These are phyloP conservation scores for Herminia tarsipennalis DNA, from an alignment of 2,888 invertebrate species.

Conservation along the genomic window DNA sequence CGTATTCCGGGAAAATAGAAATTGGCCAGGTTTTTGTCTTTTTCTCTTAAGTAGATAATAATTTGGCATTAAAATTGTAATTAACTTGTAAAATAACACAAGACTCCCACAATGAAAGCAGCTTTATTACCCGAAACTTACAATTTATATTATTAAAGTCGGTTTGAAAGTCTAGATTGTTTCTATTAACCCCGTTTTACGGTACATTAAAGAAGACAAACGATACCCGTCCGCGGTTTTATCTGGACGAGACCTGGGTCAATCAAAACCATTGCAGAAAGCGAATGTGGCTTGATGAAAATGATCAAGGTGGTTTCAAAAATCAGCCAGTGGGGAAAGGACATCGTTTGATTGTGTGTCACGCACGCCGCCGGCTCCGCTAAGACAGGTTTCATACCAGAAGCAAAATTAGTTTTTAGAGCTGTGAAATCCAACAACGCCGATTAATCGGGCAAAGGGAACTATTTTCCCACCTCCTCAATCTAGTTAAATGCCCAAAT, in stretches of 20 bases:
- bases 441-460: not conserved
- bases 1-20: slow-evolving; percentile 14
- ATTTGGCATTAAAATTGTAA: slow-evolving; percentile 17
- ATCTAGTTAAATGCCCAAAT: too few relatives aligned
- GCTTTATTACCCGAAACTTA: slow-evolving; percentile 12
- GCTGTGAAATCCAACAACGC: too few relatives aligned
- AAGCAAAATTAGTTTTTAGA: not conserved
- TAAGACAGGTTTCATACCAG: not conserved
- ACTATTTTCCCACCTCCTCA: not conserved
- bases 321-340: not conserved
- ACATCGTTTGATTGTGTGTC: not conserved
- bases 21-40: slow-evolving; percentile 14
- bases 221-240: too few relatives aligned
- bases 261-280: too few relatives aligned
- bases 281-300: too few relatives aligned
- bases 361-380: not conserved
- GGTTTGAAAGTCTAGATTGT: slow-evolving; percentile 10
- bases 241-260: too few relatives aligned
- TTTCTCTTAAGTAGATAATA: slow-evolving; percentile 14
- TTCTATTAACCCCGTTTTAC: slow-evolving; percentile 3
- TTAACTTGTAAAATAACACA: slow-evolving; percentile 13
- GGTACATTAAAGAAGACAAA: not conserved
- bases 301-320: not conserved
- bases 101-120: slow-evolving; percentile 20
- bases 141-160: slow-evolving; percentile 9